Percentiles rank a stretch among this genome's conserved stretches.
These are phyloP conservation scores for Poecile montanus DNA, from an alignment of 2,797 vertebrate species.

Conservation along the genomic window DNA sequence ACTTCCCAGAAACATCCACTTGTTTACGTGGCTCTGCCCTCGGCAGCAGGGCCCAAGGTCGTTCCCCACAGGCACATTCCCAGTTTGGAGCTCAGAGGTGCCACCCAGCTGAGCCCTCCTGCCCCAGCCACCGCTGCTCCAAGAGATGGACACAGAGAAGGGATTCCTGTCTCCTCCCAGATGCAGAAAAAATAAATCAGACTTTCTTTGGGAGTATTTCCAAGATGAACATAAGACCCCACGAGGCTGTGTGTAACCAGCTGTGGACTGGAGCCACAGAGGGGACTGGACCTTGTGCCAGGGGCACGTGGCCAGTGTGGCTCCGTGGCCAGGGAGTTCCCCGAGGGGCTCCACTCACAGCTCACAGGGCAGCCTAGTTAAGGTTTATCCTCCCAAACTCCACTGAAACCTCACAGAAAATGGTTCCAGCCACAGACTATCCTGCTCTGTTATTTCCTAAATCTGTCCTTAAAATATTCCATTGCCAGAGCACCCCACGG, in stretches of 20 bases:
- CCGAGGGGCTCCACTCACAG: background rate
- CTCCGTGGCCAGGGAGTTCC: background rate
- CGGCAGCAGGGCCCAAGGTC: conserved; percentile 1
- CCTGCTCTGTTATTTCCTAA: background rate
- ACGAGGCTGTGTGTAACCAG: background rate
- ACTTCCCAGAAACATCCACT: background rate
- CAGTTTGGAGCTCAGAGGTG: background rate
- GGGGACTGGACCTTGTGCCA: background rate
- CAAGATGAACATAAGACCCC: background rate
- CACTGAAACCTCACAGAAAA: background rate
- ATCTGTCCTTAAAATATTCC: background rate
- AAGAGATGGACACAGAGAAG: rapidly evolving
- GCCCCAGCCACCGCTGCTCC: background rate
- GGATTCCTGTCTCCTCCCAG: background rate
- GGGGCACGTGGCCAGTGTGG: background rate
- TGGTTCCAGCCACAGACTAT: background rate
- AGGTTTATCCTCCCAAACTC: background rate
- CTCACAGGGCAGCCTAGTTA: background rate
- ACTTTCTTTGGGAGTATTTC: background rate
- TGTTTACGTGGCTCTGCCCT: background rate
- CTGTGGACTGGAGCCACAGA: background rate
- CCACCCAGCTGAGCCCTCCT: background rate
- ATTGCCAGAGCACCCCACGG: rapidly evolving
- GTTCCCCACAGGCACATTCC: background rate
- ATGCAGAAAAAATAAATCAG: rapidly evolving